A percentile compares a stretch with the other conserved stretches of the same genome.
phyloP scores from a whole-genome alignment of 2,113 vertebrate genomes.

The Cyprinodon variegatus region DNA sequence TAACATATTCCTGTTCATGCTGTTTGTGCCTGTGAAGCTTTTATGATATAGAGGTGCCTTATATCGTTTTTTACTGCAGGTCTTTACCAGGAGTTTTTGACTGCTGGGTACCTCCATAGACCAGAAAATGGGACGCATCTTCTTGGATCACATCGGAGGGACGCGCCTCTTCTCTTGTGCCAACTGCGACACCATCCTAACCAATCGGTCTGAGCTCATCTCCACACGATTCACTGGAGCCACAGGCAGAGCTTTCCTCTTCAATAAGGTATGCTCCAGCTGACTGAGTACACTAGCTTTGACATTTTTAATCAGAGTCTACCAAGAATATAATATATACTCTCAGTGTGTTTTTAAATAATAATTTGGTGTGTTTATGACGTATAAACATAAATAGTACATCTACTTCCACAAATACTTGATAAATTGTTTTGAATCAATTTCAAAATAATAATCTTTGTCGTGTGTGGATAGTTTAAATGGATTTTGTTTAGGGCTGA shows the following conservation, averaged over 20 bases:
- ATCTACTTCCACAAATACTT: too few relatives aligned
- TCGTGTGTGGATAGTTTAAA: too few relatives aligned
- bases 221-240: slow-evolving; percentile 97
- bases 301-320: neutral
- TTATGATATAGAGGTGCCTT: too few relatives aligned
- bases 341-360: neutral
- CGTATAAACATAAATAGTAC: too few relatives aligned
- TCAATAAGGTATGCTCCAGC: slow-evolving; percentile 88
- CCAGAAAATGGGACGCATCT: slow-evolving; percentile 93
- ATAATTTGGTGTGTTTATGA: neutral
- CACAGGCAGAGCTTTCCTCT: slow-evolving; percentile 96
- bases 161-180: slow-evolving; percentile 98
- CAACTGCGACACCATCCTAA: slow-evolving; percentile 97
- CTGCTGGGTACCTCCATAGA: slow-evolving; percentile 4
- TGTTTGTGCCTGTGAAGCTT: too few relatives aligned
- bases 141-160: slow-evolving; percentile 96
- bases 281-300: neutral
- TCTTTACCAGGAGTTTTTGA: neutral
- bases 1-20: too few relatives aligned
- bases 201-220: slow-evolving; percentile 96
- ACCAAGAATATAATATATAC: neutral
- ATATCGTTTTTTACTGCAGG: neutral
- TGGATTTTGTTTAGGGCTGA: too few relatives aligned
- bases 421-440: too few relatives aligned
- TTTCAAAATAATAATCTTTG: too few relatives aligned